Evolutionary conservation across 1,140 invertebrate genomes (phyloP), one percentile per base, ranked within the genome.

Genomic region (Leguminivora glycinivorella): DNA sequence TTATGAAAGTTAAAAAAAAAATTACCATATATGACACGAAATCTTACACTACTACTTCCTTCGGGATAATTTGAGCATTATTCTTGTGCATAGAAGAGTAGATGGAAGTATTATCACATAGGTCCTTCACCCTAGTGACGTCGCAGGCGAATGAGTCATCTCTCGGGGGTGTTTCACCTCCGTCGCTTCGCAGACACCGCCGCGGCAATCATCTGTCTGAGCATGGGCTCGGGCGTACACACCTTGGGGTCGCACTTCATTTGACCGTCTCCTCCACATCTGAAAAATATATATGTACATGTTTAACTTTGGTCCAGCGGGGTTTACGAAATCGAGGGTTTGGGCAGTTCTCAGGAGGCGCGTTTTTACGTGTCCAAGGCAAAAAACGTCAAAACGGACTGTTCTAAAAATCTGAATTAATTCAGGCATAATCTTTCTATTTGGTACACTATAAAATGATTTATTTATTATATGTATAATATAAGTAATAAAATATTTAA

Each of bases 201-300:
- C 25, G 94, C 94, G 72, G 95, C 95, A 77, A 98, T 96, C 95
- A 98, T 96, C 93, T 97, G 96, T 83, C 96, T 93, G 73, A 98
- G 90, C 94, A 97, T 96, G 67, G 96, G 96, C 84, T 97, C 96
- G 31, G 97, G 97, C 75, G 95, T 95, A 85, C 97, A 98, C 69
- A 95, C 93, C 88, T 95, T 95, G 56, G 97, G 97, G 89, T 98
- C 96, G 89, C 97, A 98, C 90, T 97, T 95, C 97, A 98, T 98
- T 89, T 97, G 96, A 78, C 97, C 97, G 87, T 97, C 94, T 56
- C 95, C 94, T 79, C 96, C 97, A 92, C 97, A 98, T 90, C 97
- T 98, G 90, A 24, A 93, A 93, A 84, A 81, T 58, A 72, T 9
- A 75, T 43, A 72, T 9, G 74, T 43, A 40, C 43, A 4, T 69